Base-by-base conservation (phyloP, 1,140 invertebrate genomes). In the Drosophila pachea region DNA sequence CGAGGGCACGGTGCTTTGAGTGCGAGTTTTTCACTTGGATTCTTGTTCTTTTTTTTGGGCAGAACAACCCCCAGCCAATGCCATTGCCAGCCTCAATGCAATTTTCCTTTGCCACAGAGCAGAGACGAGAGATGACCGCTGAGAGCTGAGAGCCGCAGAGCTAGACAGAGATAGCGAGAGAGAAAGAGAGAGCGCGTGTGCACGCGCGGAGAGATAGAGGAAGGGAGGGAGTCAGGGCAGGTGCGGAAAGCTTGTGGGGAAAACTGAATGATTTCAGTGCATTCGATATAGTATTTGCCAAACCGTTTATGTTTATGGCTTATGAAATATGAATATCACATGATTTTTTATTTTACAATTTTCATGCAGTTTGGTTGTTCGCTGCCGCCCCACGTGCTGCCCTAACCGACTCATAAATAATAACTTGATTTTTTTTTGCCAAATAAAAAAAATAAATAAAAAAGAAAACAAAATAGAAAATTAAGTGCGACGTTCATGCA, bases 1-100 rank as follows among this genome's bases (percentile, higher is more conserved):
- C 31, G 11, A n/a, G 35, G n/a, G 31, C 12, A 33, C 9, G 38
- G 22, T 56, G 43, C 7, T 31, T 12, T 29, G 52, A 61, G 56
- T 49, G 47, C 58, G 58, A 63, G 74, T 61, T 76, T 74, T 74
- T 62, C 59, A 60, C 45, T 62, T 62, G 14, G 12, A 43, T 65
- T 61, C 59, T 22, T 22, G 22, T 22, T 22, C 38, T 32, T 29
- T 14, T 54, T 67, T 49, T 58, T 67, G 55, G 61, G 35, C 68
- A 54, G 64, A 79, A 67, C 73, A 78, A 76, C 71, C 79, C 78
- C 76, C 48, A 73, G 45, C 81, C 81, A 86, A 86, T 86, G 81
- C 81, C 81, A 86, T 86, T 86, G 81, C 81, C 81, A 86, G 74
- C 81, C 81, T 78, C 81, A 86, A 81, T 86, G 81, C 81, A 72